A percentile compares a stretch with the other conserved stretches of the same genome.
phyloP scores from a whole-genome alignment of 2,888 invertebrate genomes.

The Automeris io region DNA sequence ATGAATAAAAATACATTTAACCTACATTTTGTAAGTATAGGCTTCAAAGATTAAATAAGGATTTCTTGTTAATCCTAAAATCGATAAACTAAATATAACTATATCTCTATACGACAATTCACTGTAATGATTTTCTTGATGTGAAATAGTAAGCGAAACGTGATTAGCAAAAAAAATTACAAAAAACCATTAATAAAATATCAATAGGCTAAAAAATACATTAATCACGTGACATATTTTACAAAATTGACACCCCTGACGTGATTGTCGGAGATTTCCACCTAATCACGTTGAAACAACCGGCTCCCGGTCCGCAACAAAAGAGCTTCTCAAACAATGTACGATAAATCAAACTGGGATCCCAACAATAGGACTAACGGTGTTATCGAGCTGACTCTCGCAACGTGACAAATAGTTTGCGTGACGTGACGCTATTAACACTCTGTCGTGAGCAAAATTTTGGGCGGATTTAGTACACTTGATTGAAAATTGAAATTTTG shows the following conservation, averaged over 20 bases:
- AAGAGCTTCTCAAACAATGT: neutral
- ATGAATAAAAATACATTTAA: no score
- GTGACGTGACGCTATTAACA: conserved; percentile 2
- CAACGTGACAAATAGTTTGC: neutral
- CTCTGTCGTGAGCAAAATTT: neutral
- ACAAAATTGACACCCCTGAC: neutral
- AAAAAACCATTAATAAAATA: no score
- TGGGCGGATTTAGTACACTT: neutral
- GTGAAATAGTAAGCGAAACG: no score
- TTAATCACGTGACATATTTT: no score
- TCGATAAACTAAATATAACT: no score
- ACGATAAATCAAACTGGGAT: neutral
- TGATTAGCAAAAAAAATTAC: no score
- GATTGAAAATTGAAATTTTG: conserved; percentile 1
- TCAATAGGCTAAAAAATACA: no score
- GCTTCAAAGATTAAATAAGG: no score
- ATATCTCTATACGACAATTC: no score
- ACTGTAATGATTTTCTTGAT: no score
- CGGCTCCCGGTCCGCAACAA: neutral
- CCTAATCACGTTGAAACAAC: neutral
- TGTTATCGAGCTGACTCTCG: neutral
- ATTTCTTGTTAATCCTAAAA: neutral
- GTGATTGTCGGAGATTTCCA: neutral
- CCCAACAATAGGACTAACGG: neutral
- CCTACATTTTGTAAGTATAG: no score